Percentiles rank a stretch among this genome's conserved stretches.
Conservation (phyloP, 2,113 vertebrate species). For the Nesogale talazaci region DNA sequence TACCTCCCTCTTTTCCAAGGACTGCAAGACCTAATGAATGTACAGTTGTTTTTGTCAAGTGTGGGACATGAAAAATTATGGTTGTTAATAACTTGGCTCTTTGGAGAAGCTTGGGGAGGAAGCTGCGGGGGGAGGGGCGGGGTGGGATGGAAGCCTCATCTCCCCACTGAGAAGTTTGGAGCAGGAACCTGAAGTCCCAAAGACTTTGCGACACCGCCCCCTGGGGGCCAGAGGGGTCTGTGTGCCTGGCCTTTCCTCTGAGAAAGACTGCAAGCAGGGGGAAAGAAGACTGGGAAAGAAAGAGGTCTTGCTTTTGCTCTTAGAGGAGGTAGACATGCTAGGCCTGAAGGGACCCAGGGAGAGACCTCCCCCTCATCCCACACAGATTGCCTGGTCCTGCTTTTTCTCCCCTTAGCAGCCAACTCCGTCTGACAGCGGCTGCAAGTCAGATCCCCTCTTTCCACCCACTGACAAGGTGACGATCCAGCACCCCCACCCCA, state of each 20-base stretch:
- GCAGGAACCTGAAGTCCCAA: neutral
- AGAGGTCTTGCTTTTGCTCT: neutral
- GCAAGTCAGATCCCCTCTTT: too few relatives aligned
- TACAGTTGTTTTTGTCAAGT: neutral
- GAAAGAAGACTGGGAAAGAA: neutral
- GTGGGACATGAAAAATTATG: neutral
- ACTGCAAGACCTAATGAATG: neutral
- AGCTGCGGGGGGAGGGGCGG: neutral
- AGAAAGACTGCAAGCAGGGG: neutral
- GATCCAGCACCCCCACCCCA: neutral
- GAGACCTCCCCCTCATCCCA: too few relatives aligned
- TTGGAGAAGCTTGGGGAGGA: neutral
- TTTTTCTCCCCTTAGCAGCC: neutral
- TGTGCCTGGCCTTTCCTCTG: neutral
- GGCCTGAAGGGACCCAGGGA: neutral
- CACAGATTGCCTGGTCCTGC: neutral
- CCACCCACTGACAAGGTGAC: too few relatives aligned
- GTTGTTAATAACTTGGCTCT: conserved; percentile 36
- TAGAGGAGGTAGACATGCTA: neutral
- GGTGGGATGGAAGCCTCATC: too few relatives aligned
- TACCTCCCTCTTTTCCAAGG: neutral
- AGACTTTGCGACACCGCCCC: conserved; percentile 70
- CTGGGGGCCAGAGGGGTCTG: conserved; percentile 44
- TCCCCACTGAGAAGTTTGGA: neutral
- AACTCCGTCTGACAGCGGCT: too few relatives aligned